Base-by-base conservation (phyloP, 1,140 invertebrate genomes). In the Atta colombica region DNA sequence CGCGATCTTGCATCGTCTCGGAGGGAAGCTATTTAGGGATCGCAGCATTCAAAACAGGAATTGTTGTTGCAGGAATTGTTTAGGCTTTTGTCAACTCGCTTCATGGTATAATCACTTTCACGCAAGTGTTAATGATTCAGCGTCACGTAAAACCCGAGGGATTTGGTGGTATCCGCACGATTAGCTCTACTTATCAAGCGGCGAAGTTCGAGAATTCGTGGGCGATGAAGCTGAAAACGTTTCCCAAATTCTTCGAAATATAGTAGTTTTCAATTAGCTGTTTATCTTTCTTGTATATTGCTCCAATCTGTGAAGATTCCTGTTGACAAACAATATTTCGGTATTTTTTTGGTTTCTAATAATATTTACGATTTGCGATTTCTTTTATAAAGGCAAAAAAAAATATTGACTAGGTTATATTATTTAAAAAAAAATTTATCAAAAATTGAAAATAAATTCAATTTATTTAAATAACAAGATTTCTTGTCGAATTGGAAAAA, bases 41-140 rank as follows among this genome's bases (percentile, higher is more conserved):
- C 31, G 28, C 16, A 28, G n/a, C 16, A 55, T 58, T 31, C 31
- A 31, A 39, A 69, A 55, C 16, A 7, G 28, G n/a, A 10, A 72
- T 61, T 49, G 53, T 60, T 49, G 51, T 74, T 72, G 65, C 14
- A 7, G 18, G 21, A 21, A 21, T 21, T 21, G 21, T 21, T 18
- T 39, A 49, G 14, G 39, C 80, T 74, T 65, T 82, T 53, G 31
- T 35, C 49, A 49, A 8, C 51, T 58, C 6, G 72, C 35, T 25
- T 12, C 14, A n/a, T 21, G 25, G 8, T 31, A 49, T 63, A 84
- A 75, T 74, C 61, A 31, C 39, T 75, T 61, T 45, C 35, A 21
- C 18, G 18, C 12, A 68, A 39, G 55, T 35, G 39, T 74, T 84
- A 49, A 74, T 61, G 71, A 84, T 75, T 84, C 28, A 45, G 14